phyloP scores from a whole-genome alignment of 1,140 invertebrate genomes.

The Drosophila santomea region DNA sequence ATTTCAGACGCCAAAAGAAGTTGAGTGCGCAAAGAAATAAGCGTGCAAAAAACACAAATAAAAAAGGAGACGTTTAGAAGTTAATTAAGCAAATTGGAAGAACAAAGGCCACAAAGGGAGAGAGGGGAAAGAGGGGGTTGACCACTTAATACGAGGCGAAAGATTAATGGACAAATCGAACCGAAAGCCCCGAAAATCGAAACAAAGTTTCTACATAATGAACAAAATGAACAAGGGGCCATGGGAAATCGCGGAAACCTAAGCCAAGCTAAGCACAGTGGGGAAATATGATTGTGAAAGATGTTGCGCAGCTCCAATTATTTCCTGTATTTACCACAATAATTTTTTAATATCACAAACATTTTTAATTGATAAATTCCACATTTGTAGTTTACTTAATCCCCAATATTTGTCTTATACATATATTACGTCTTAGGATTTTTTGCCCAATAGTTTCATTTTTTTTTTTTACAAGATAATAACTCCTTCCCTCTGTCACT shows the following conservation, averaged over 20 bases:
- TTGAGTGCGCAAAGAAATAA: background rate
- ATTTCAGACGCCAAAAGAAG: slow-evolving; percentile 54
- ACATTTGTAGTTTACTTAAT: no score
- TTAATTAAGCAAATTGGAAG: slow-evolving; percentile 77
- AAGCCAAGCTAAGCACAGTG: background rate
- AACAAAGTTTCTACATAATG: slow-evolving; percentile 26
- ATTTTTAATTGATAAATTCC: no score
- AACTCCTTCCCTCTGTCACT: background rate
- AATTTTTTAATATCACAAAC: no score
- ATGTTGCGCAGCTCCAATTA: no score
- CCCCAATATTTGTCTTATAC: no score
- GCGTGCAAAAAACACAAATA: slow-evolving; percentile 21
- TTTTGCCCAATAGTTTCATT: background rate
- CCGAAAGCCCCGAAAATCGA: slow-evolving; percentile 14
- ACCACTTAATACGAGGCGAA: slow-evolving; percentile 48
- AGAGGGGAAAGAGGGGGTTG: background rate
- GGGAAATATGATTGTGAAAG: background rate
- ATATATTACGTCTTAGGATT: no score
- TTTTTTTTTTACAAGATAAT: background rate
- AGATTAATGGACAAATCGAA: slow-evolving; percentile 69
- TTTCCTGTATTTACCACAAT: no score
- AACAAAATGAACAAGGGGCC: slow-evolving; percentile 11
- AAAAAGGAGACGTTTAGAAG: slow-evolving; percentile 71
- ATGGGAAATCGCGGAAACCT: slow-evolving; percentile 36
- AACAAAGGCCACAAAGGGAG: slow-evolving; percentile 49